Conservation (phyloP, 2,113 vertebrate genomes). For the Atherinomorus stipes region DNA sequence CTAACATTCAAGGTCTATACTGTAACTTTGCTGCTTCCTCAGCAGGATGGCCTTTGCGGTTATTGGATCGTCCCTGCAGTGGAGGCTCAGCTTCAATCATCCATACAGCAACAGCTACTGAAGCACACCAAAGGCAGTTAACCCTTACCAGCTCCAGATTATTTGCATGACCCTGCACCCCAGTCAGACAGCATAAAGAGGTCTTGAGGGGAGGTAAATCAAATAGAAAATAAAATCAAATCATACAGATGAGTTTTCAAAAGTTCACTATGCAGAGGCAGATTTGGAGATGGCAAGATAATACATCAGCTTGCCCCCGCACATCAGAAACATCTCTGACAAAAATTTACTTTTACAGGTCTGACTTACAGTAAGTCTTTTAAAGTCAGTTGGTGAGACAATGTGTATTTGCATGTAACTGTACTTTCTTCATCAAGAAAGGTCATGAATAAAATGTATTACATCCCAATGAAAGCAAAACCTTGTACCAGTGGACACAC, state of each 20-base stretch:
- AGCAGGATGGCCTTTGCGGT: slow-evolving; percentile 58
- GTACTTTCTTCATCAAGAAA: not conserved
- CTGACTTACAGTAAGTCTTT: not conserved
- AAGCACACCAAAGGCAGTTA: slow-evolving; percentile 64
- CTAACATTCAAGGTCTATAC: slow-evolving; percentile 40
- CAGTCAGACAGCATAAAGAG: slow-evolving; percentile 2
- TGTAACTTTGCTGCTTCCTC: slow-evolving; percentile 47
- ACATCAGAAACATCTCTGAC: not conserved
- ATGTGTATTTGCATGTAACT: not conserved
- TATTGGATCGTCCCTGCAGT: slow-evolving; percentile 36
- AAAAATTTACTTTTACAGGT: too few species aligned
- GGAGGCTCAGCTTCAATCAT: slow-evolving; percentile 57
- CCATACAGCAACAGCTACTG: slow-evolving; percentile 46
- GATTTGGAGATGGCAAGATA: slow-evolving; percentile 12
- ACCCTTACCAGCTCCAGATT: slow-evolving; percentile 46
- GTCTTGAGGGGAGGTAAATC: slow-evolving; percentile 1
- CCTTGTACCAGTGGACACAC: too few species aligned
- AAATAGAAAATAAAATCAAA: slow-evolving; percentile 40
- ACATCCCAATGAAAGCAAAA: not conserved
- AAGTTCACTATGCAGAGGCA: slow-evolving; percentile 6
- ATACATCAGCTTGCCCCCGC: not conserved
- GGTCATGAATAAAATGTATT: not conserved
- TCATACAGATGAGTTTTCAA: slow-evolving; percentile 27
- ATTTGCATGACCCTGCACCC: slow-evolving; percentile 29
- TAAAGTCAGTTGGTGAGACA: not conserved